A percentile compares a stretch with the other conserved stretches of the same genome.
phyloP scores from a whole-genome alignment of 2,797 vertebrate species.

The Hipposideros larvatus region DNA sequence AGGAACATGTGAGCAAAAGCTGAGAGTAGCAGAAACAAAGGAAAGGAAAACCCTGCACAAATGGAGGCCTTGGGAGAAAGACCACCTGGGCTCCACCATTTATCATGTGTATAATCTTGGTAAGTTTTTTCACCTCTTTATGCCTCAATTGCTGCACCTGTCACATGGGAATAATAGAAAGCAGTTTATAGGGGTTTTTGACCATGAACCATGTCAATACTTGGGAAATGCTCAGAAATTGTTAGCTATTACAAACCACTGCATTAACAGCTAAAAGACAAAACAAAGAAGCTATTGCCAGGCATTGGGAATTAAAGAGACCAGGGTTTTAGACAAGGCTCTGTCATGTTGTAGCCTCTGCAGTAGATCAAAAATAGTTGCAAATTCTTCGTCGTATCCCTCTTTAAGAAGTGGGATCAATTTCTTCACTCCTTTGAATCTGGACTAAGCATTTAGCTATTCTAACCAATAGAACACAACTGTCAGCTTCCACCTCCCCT shows the following conservation, averaged over 20 bases:
- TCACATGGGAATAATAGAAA: background rate
- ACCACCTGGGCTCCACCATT: background rate
- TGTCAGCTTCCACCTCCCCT: background rate
- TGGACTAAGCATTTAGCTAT: background rate
- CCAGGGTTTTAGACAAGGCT: background rate
- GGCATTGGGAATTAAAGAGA: background rate
- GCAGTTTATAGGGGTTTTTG: background rate
- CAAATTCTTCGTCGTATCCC: background rate
- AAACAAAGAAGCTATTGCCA: background rate
- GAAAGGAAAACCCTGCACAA: background rate
- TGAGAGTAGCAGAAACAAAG: background rate
- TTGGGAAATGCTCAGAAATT: background rate
- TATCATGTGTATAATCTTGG: background rate
- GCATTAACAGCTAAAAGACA: background rate
- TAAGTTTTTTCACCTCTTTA: background rate
- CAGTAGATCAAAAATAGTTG: slow-evolving; percentile 2
- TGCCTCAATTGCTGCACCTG: background rate
- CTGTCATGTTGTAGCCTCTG: slow-evolving; percentile 34
- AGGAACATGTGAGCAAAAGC: background rate
- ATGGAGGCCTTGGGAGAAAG: background rate
- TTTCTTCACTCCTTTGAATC: background rate
- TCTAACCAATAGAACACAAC: background rate
- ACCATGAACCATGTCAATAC: background rate
- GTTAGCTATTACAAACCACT: background rate
- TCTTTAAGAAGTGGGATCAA: background rate